A percentile compares a stretch with the other conserved stretches of the same genome.
These are phyloP conservation scores for Hemicrepidius hirtus DNA, from an alignment of 2,888 invertebrate species.

Conservation along the genomic window DNA sequence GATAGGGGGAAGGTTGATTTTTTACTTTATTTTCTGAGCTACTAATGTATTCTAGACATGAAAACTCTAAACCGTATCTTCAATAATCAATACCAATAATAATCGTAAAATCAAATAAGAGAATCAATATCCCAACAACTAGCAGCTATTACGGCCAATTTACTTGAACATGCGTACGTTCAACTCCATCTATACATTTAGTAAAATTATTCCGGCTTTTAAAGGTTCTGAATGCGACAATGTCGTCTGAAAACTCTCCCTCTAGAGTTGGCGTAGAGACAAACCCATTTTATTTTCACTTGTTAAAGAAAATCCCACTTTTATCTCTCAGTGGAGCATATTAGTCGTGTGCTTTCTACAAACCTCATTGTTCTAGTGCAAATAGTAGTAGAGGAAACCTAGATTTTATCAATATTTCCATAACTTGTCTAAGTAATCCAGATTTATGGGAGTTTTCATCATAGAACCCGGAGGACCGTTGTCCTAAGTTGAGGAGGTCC, in stretches of 20 bases:
- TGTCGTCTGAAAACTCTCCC: not conserved
- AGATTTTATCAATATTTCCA: constrained; percentile 47
- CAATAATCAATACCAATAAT: no score
- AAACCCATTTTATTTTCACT: constrained; percentile 23
- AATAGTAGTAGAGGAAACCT: constrained; percentile 4
- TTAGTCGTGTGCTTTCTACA: not conserved
- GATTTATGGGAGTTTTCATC: constrained; percentile 38
- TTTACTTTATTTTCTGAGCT: no score
- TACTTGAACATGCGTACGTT: no score
- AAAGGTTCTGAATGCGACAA: constrained; percentile 3
- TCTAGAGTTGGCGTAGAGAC: not conserved
- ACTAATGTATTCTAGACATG: no score
- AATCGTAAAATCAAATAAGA: no score
- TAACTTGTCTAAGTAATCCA: constrained; percentile 37
- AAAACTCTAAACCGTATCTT: no score
- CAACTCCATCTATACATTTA: no score
- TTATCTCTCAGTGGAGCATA: constrained; percentile 23
- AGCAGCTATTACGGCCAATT: no score
- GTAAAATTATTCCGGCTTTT: no score
- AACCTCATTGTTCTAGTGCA: constrained; percentile 15
- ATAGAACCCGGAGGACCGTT: constrained; percentile 4
- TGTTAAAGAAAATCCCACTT: constrained; percentile 21
- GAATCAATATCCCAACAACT: no score
- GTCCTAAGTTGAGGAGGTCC: not conserved
- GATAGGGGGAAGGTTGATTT: no score